phyloP scores from a whole-genome alignment of 2,888 invertebrate genomes.

The Chloroclystis v-ata region DNA sequence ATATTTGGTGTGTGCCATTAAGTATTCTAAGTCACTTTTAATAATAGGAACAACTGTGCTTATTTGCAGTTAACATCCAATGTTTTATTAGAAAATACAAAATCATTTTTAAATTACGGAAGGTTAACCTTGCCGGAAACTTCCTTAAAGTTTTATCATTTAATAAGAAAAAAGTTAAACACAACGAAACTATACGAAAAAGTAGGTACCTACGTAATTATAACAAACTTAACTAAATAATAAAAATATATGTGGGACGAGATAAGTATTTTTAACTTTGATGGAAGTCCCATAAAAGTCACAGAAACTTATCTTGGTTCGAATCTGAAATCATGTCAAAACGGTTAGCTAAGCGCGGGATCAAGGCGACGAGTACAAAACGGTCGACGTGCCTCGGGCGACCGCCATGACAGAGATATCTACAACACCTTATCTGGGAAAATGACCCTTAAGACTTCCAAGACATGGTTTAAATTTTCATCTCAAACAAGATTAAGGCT shows the following conservation, averaged over 20 bases:
- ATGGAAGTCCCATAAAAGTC: slow-evolving; percentile 28
- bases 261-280: slow-evolving; percentile 12
- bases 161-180: too few species aligned
- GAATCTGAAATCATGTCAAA: slow-evolving; percentile 72
- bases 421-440: slow-evolving; percentile 14
- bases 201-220: too few species aligned
- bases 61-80: too few species aligned
- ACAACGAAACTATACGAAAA: too few species aligned
- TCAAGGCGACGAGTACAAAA: slow-evolving; percentile 70
- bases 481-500: slow-evolving; percentile 40
- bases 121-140: too few species aligned
- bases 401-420: slow-evolving; percentile 36
- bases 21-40: too few species aligned
- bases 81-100: too few species aligned
- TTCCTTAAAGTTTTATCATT: too few species aligned
- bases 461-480: slow-evolving; percentile 33
- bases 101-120: neutral
- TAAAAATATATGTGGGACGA: neutral
- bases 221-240: neutral
- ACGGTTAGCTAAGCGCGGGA: slow-evolving; percentile 75
- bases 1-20: too few species aligned
- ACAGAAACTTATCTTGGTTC: slow-evolving; percentile 38
- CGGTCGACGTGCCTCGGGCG: slow-evolving; percentile 54
- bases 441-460: slow-evolving; percentile 23
- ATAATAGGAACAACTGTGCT: too few species aligned